Conservation (phyloP, 2,113 vertebrate species). For the Furnarius figulus region DNA sequence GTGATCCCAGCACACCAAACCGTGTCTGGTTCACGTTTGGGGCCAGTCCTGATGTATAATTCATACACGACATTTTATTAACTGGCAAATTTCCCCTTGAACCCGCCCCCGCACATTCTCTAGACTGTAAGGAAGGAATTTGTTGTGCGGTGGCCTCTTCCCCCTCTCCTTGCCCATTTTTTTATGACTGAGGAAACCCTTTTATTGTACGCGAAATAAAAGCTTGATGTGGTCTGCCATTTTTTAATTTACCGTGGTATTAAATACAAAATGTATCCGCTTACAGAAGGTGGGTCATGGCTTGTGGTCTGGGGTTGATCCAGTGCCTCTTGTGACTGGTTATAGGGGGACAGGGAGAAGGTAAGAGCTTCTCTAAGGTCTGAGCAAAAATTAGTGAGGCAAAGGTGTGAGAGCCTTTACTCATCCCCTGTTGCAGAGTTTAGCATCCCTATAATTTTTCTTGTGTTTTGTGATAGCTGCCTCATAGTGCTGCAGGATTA, state of each 20-base stretch:
- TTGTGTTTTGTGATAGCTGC: background rate
- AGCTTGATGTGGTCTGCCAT: constrained; percentile 58
- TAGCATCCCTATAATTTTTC: background rate
- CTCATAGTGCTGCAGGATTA: accelerated
- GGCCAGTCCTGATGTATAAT: constrained; percentile 22
- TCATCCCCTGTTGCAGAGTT: background rate
- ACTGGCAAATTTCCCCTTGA: constrained; percentile 54
- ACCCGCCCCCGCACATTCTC: constrained; percentile 19
- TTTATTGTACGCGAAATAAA: constrained; percentile 57
- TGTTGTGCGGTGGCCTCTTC: constrained; percentile 56
- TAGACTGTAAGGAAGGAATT: constrained; percentile 51
- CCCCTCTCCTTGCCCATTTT: constrained; percentile 34
- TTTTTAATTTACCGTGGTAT: constrained; percentile 59
- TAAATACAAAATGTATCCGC: constrained; percentile 43
- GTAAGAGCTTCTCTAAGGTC: background rate
- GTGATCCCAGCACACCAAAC: constrained; percentile 31
- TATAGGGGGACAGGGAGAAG: background rate
- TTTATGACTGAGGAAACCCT: constrained; percentile 61
- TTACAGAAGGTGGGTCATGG: constrained; percentile 22
- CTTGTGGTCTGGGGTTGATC: constrained; percentile 40
- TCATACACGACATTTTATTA: constrained; percentile 56
- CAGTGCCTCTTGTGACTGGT: background rate
- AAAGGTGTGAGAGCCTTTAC: background rate
- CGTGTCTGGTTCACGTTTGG: constrained; percentile 51
- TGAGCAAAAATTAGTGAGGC: background rate